Base-by-base conservation (phyloP, 2,797 vertebrate genomes). In the Pelochelys cantorii region DNA sequence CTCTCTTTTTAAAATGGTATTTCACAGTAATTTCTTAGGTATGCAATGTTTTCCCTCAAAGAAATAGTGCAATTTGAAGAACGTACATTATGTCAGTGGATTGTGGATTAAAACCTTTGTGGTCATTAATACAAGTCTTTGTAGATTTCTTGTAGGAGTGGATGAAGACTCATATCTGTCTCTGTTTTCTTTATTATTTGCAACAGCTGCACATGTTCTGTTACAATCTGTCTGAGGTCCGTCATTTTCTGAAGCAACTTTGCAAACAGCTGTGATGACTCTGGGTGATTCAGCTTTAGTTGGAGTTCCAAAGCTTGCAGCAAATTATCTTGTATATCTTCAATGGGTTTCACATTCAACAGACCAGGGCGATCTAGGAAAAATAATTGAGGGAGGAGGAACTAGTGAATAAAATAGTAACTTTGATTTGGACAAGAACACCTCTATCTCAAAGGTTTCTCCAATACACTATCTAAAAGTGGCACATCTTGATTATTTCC, bases 161-260 rank as follows among this genome's bases (percentile, higher is more conserved):
- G 99, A 91, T 99, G 99, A 81, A 99, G 97, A 94, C 98, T 98
- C 98, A 99, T 99, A 96, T 99, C 99, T 57, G 99, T 97, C 97
- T 99, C 99, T 0, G 99, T 99, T 97, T 99, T 99, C 98, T 99
- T 99, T 93, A 99, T 98, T 82, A 99, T 98, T 97, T 99, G 99
- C 96, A 99, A 98, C 55, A 99, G 97, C 97, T 99, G 99, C 93
- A 99, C 99, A 1, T 99, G 99, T 94, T 99, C 98, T 1, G 99
- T 99, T 90, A 99, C 99, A 34, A 99, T 99, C 98, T 99, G 99
- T 93, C 99, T 98, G 96, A 99, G 98, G 98, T 99, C 99, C 11
- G 99, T 99, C 99, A 99, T 99, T 98, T 99, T 99, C 98, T 99
- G 99, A 60, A 99, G 99, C 97, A 99, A 97, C 97, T 99, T 99